Evolutionary conservation across 92 coral and sea anemone species (phyloP), one percentile per base, ranked within the genome.

Genomic region (Phenganax subtilis): DNA sequence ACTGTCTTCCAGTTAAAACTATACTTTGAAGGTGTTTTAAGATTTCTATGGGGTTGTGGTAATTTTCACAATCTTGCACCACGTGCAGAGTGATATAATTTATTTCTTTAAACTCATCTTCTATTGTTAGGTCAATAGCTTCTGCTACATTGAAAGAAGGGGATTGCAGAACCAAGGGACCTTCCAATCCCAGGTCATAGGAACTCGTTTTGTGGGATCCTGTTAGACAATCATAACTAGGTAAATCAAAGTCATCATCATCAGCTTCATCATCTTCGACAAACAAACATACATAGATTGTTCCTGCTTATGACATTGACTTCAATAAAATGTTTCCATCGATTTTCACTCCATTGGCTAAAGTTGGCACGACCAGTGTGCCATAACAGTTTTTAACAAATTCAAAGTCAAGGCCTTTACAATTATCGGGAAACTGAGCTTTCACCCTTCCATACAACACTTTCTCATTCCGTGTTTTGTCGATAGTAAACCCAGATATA

Each of bases 351-450:
- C 84, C 84, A 64, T 83, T 55, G 17, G 88, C 90, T 63, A 88
- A 58, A 79, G 76, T 55, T 75, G 88, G 88, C 51, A 70, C 77
- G 58, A 88, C 88, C 2, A 37, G 47, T 37, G 47, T 37, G 47
- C 47, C 86, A 75, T 71, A 77, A 75, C 75, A 44, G 71, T 88
- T 88, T 83, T 88, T 88, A 30, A 85, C 88, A 71, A 88, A 88
- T 82, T 85, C 88, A 76, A 85, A 85, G 54, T 88, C 88, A 58
- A 82, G 81, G 81, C 63, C 51, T 55, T 81, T 88, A 56, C 90
- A 87, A 72, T 87, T 85, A 58, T 88, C 88, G 53, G 88, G 91
- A 69, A 88, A 88, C 84, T 88, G 91, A 20, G 80, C 88, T 85
- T 88, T 88, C 54, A 85, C 72, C 55, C 68, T 87, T 10, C 61